Conservation (phyloP, 92 coral and sea anemone genomes). For the Chrysogorgia sp. region DNA sequence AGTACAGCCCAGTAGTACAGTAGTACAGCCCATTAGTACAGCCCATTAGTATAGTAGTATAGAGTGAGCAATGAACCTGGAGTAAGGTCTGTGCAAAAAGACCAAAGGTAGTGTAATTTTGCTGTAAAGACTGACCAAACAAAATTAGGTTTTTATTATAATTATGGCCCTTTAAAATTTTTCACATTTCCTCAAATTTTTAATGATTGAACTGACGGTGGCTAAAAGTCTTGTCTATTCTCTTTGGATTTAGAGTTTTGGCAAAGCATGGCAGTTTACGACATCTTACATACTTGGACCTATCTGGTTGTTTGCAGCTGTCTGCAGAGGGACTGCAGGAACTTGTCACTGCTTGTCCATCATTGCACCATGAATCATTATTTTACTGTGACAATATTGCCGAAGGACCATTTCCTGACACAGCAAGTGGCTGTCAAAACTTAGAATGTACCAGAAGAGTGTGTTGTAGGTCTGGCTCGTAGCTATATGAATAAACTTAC, state of each 20-base stretch:
- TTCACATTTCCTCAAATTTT: too few species aligned
- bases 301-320: conserved; percentile 92
- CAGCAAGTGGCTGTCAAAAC: conserved; percentile 99
- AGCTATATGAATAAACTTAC: too few species aligned
- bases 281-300: conserved; percentile 76
- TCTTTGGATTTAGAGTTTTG: conserved; percentile 59
- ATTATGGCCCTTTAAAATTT: too few species aligned
- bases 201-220: too few species aligned
- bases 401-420: conserved; percentile 94
- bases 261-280: conserved; percentile 80
- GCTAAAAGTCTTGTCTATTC: neutral
- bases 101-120: too few species aligned
- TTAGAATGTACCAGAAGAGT: conserved; percentile 83
- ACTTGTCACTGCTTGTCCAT: conserved; percentile 84
- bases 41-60: too few species aligned
- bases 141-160: too few species aligned
- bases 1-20: too few species aligned
- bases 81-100: too few species aligned
- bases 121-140: too few species aligned
- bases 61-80: too few species aligned
- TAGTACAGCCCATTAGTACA: too few species aligned
- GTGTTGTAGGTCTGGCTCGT: conserved; percentile 85
- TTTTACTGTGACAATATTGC: conserved; percentile 96
- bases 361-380: conserved; percentile 80
- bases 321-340: conserved; percentile 86